Conservation (phyloP, 2,113 vertebrate species). For the Tympanuchus pallidicinctus region DNA sequence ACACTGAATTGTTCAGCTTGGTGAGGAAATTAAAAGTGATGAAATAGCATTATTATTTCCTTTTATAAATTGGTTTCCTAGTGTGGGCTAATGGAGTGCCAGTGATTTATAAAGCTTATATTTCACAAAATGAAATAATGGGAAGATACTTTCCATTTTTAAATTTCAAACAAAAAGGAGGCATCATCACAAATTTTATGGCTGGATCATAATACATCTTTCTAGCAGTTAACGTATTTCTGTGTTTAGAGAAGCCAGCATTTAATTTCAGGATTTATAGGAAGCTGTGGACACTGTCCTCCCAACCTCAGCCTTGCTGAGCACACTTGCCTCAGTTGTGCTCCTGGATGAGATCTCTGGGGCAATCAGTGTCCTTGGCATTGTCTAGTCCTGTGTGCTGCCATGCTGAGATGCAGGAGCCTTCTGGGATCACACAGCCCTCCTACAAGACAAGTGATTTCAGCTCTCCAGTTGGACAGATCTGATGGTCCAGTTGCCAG, state of each 20-base stretch:
- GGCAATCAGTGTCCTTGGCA: not conserved
- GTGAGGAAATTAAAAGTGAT: not conserved
- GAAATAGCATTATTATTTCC: conserved; percentile 12
- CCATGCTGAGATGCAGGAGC: not conserved
- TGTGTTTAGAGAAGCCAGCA: not conserved
- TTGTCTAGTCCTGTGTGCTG: fast-evolving
- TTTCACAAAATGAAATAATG: conserved; percentile 20
- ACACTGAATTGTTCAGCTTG: not conserved
- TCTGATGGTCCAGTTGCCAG: not conserved
- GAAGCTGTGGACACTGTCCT: not conserved
- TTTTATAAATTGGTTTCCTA: not conserved
- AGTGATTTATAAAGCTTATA: conserved; percentile 15
- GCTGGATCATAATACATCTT: not conserved
- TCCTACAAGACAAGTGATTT: not conserved
- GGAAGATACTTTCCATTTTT: conserved; percentile 17
- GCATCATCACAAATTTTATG: not conserved
- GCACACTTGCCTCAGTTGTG: not conserved
- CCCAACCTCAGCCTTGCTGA: not conserved
- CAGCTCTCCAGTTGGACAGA: not conserved
- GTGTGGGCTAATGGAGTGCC: not conserved
- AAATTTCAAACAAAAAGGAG: not conserved
- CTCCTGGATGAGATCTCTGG: not conserved
- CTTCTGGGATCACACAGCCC: fast-evolving
- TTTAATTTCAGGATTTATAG: not conserved
- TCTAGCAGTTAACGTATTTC: not conserved